Evolutionary conservation across 1,140 invertebrate genomes (phyloP).

Genomic region (Pseudomyrmex concolor): DNA sequence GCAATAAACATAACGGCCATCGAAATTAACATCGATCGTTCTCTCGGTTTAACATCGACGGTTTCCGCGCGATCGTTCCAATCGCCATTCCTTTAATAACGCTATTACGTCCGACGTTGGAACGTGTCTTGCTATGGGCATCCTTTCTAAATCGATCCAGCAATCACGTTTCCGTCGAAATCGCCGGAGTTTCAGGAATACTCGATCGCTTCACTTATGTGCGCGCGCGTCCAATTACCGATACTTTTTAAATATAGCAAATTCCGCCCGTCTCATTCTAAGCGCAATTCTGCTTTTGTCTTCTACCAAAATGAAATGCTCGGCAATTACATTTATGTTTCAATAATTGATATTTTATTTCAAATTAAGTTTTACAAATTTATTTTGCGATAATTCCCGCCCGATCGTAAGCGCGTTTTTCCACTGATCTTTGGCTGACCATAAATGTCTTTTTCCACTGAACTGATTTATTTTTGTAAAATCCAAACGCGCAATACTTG

Average conservation of each 20-base stretch:
- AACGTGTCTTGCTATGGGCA: conserved; percentile 51
- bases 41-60: background rate
- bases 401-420: background rate
- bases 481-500: no score
- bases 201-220: background rate
- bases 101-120: conserved; percentile 45
- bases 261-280: background rate
- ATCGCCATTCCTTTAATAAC: conserved; percentile 66
- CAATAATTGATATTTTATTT: no score
- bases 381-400: conserved; percentile 6
- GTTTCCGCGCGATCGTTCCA: background rate
- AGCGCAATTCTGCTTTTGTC: conserved; percentile 42
- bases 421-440: no score
- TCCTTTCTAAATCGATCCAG: conserved; percentile 65
- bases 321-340: background rate
- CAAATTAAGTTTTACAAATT: background rate
- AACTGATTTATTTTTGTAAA: no score
- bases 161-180: conserved; percentile 66
- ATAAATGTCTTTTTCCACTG: no score
- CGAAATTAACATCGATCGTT: conserved; percentile 10
- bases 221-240: conserved; percentile 13
- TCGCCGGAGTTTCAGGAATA: conserved; percentile 57
- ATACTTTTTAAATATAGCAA: conserved; percentile 65
- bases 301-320: conserved; percentile 10
- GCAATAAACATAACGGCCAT: background rate